Evolutionary conservation across 2,888 invertebrate genomes (phyloP).

Genomic region (Anthophora plumipes): DNA sequence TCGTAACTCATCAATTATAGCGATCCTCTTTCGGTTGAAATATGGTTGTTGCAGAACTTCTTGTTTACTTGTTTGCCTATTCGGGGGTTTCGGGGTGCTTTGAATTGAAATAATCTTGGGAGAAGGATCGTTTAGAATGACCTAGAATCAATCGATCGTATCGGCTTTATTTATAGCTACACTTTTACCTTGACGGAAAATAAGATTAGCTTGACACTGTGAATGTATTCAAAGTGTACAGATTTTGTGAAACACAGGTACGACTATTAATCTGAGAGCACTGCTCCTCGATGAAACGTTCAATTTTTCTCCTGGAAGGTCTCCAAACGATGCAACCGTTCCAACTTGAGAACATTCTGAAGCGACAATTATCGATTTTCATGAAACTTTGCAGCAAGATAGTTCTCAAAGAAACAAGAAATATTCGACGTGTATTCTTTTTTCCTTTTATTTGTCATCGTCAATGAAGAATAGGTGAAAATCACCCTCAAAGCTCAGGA

Average conservation of each 20-base stretch:
- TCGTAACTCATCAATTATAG: conserved; percentile 55
- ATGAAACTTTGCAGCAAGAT: too few relatives aligned
- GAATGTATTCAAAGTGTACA: conserved; percentile 3
- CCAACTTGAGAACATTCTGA: too few relatives aligned
- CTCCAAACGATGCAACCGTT: not conserved
- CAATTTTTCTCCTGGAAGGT: not conserved
- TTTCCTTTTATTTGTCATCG: too few relatives aligned
- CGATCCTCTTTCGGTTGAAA: conserved; percentile 31
- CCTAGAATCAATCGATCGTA: conserved; percentile 59
- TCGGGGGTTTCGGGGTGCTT: conserved; percentile 45
- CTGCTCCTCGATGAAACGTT: not conserved
- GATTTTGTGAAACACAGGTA: not conserved
- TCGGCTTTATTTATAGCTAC: conserved; percentile 51
- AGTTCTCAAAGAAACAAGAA: too few relatives aligned
- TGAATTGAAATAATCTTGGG: conserved; percentile 55
- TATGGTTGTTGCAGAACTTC: conserved; percentile 42
- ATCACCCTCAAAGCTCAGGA: too few relatives aligned
- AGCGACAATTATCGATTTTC: too few relatives aligned
- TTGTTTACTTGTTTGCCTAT: conserved; percentile 25
- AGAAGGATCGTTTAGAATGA: conserved; percentile 54
- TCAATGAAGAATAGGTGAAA: too few relatives aligned
- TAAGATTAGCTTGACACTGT: conserved; percentile 35
- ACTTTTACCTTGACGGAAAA: conserved; percentile 53
- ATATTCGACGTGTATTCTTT: too few relatives aligned
- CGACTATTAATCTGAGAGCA: not conserved